phyloP scores from a whole-genome alignment of 2,113 vertebrate species.

The Nothocercus julius region DNA sequence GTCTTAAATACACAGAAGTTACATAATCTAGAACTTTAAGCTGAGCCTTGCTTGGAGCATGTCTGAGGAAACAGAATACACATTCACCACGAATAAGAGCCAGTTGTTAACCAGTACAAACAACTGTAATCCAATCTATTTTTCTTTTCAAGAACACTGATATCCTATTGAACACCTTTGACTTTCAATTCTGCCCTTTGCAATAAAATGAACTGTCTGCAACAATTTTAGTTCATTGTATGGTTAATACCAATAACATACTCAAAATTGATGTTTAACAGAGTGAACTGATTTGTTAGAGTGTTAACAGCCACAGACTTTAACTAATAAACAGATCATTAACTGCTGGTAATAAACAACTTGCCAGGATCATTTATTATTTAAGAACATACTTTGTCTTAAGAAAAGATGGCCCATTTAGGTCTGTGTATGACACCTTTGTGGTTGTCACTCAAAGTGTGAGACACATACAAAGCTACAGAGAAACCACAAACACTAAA shows the following conservation, averaged over 20 bases:
- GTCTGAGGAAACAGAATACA: not conserved
- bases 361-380: constrained; percentile 80
- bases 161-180: constrained; percentile 12
- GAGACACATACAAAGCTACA: not conserved
- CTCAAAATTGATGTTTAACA: constrained; percentile 80
- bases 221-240: constrained; percentile 69
- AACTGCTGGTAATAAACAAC: constrained; percentile 78
- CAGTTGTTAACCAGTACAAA: constrained; percentile 1
- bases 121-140: constrained; percentile 23
- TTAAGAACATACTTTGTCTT: constrained; percentile 69
- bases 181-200: not conserved
- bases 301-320: constrained; percentile 76
- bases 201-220: constrained; percentile 77
- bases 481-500: not conserved
- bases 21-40: not conserved
- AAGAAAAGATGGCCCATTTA: constrained; percentile 17
- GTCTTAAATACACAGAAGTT: not conserved
- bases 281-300: constrained; percentile 70
- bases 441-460: constrained; percentile 10
- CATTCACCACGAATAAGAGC: not conserved
- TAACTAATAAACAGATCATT: constrained; percentile 79
- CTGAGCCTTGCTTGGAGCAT: not conserved
- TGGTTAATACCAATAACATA: constrained; percentile 76
- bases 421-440: constrained; percentile 28
- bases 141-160: not conserved